These are phyloP conservation scores for Fissipunctia ypsillon DNA, from an alignment of 2,888 invertebrate species.

Conservation along the genomic window DNA sequence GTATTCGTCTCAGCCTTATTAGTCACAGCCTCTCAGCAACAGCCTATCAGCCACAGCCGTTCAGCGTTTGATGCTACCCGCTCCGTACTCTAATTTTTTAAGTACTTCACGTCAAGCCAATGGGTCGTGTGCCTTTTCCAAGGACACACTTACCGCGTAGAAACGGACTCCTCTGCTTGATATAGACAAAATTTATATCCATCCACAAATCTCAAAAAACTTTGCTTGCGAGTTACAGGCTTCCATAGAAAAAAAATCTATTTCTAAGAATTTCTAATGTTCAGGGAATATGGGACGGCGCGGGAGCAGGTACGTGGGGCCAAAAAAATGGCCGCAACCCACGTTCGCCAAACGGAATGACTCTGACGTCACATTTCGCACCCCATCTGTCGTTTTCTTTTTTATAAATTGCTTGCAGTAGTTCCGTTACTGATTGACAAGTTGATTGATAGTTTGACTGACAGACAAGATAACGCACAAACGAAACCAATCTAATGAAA, in stretches of 20 bases:
- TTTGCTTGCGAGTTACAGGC: slow-evolving; percentile 79
- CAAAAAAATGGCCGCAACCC: slow-evolving; percentile 27
- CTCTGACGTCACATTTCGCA: slow-evolving; percentile 21
- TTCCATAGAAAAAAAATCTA: slow-evolving; percentile 77
- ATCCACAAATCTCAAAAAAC: slow-evolving; percentile 71
- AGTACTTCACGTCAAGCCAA: slow-evolving; percentile 83
- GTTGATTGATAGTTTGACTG: background rate
- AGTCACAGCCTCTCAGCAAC: background rate
- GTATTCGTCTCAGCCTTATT: background rate
- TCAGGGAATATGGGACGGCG: slow-evolving; percentile 8
- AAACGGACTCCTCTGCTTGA: slow-evolving; percentile 81
- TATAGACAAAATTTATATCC: slow-evolving; percentile 49
- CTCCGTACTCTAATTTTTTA: slow-evolving; percentile 78
- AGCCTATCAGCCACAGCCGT: background rate
- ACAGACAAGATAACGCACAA: background rate
- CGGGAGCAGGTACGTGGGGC: slow-evolving; percentile 43
- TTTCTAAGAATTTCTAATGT: slow-evolving; percentile 40
- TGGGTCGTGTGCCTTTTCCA: slow-evolving; percentile 65
- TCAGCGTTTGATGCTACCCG: slow-evolving; percentile 73
- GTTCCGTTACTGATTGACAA: background rate
- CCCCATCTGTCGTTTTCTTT: slow-evolving; percentile 1
- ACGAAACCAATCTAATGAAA: background rate
- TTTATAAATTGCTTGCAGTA: background rate
- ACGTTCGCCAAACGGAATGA: background rate
- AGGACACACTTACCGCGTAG: slow-evolving; percentile 83